These are phyloP conservation scores for Agriopis aurantiaria DNA, from an alignment of 2,888 invertebrate genomes.

Conservation along the genomic window DNA sequence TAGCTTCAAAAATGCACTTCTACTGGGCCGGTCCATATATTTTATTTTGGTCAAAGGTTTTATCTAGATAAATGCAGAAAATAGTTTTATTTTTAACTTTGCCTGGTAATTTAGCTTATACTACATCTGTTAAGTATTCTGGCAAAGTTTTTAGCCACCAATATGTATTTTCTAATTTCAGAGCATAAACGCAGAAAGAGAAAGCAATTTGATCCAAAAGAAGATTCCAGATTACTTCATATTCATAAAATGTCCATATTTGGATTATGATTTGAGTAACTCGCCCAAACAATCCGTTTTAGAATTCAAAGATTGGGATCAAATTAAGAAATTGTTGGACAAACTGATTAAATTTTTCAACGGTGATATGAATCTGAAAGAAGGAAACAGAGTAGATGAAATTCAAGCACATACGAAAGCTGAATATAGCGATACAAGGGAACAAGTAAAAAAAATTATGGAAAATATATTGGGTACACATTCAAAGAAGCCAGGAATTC, in stretches of 20 bases:
- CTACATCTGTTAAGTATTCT: too few relatives aligned
- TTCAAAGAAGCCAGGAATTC: conserved; percentile 59
- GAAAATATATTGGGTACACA: conserved; percentile 72
- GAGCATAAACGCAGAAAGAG: conserved; percentile 48
- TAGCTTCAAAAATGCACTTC: too few relatives aligned
- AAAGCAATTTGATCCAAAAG: conserved; percentile 47
- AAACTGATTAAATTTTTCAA: conserved; percentile 69
- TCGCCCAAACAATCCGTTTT: conserved; percentile 78
- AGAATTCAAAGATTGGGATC: conserved; percentile 86
- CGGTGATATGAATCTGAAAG: conserved; percentile 59
- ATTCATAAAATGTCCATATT: conserved; percentile 84
- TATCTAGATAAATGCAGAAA: too few relatives aligned
- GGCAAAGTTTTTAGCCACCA: not conserved
- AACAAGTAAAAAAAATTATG: conserved; percentile 76
- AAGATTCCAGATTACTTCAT: conserved; percentile 80
- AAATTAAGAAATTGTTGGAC: conserved; percentile 64
- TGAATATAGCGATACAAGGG: conserved; percentile 51
- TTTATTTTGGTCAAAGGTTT: too few relatives aligned
- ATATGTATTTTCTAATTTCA: conserved; percentile 44
- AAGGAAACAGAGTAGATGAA: conserved; percentile 43
- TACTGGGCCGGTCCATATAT: too few relatives aligned
- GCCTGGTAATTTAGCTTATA: too few relatives aligned
- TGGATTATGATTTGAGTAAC: conserved; percentile 83
- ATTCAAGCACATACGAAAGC: conserved; percentile 40
- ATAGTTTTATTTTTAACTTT: too few relatives aligned